Percentiles rank a stretch among this genome's conserved stretches.
phyloP scores from a whole-genome alignment of 1,140 invertebrate genomes.

The Antheraea pernyi region DNA sequence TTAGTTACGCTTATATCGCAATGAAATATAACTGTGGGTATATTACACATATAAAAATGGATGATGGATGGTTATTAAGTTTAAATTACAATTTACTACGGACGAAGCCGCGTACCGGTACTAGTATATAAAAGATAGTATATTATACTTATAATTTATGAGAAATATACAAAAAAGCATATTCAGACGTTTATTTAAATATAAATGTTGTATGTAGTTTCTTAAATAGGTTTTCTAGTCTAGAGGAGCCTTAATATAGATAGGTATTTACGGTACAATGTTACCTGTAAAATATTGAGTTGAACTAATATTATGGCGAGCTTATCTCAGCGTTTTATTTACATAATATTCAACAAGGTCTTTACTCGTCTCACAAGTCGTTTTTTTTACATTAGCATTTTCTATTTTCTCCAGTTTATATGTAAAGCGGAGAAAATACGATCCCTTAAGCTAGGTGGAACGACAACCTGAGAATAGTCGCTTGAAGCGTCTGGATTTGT shows the following conservation, averaged over 20 bases:
- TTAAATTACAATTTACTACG: no score
- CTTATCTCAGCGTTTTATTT: not conserved
- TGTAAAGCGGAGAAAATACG: not conserved
- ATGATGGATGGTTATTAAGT: no score
- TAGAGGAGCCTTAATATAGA: not conserved
- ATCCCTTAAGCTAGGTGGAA: not conserved
- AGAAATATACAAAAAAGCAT: no score
- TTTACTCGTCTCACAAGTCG: not conserved
- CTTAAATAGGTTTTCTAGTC: no score
- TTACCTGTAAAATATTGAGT: not conserved
- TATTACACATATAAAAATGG: no score
- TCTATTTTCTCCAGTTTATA: conserved; percentile 3
- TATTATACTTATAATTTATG: no score
- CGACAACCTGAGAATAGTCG: not conserved
- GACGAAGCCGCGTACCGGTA: no score
- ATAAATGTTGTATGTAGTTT: no score
- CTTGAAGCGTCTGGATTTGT: not conserved
- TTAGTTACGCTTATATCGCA: no score
- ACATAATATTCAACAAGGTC: not conserved
- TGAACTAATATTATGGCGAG: not conserved
- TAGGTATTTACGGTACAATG: not conserved
- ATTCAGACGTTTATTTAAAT: no score
- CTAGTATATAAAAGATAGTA: no score
- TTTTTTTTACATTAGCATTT: conserved; percentile 1
- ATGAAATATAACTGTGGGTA: no score